phyloP scores from a whole-genome alignment of 2,797 vertebrate species.

The Phrynocephalus forsythii region DNA sequence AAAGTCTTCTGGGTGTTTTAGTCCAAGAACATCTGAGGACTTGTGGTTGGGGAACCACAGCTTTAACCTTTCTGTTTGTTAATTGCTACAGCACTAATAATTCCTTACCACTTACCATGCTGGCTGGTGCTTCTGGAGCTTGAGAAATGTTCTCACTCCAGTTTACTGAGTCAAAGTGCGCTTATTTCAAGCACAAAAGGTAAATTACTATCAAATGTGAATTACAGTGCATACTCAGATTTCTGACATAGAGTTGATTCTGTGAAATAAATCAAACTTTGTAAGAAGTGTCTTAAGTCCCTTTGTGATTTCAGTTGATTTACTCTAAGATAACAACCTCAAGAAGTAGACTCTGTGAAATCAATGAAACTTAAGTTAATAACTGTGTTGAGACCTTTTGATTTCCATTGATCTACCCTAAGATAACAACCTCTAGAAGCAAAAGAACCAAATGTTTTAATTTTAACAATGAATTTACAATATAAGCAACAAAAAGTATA shows the following conservation, averaged over 20 bases:
- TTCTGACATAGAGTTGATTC: not conserved
- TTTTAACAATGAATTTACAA: not conserved
- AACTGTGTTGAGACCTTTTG: not conserved
- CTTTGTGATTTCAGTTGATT: not conserved
- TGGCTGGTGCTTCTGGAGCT: not conserved
- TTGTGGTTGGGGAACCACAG: no score
- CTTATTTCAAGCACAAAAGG: not conserved
- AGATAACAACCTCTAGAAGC: not conserved
- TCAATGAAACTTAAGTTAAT: not conserved
- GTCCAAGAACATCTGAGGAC: not conserved
- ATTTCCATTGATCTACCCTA: not conserved
- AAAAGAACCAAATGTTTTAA: not conserved
- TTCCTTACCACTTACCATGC: not conserved
- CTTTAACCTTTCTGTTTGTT: not conserved
- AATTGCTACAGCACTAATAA: no score
- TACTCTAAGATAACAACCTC: not conserved
- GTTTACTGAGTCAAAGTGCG: not conserved
- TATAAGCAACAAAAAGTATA: not conserved
- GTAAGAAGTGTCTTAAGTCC: not conserved
- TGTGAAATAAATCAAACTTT: not conserved
- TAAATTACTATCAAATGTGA: not conserved
- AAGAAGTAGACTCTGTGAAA: not conserved
- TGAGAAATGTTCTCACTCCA: not conserved
- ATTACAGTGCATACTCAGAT: not conserved
- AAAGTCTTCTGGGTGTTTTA: no score